A percentile compares a stretch with the other conserved stretches of the same genome.
Evolutionary conservation across 2,888 invertebrate species (phyloP).

Genomic region (Harpagoxenus sublaevis): DNA sequence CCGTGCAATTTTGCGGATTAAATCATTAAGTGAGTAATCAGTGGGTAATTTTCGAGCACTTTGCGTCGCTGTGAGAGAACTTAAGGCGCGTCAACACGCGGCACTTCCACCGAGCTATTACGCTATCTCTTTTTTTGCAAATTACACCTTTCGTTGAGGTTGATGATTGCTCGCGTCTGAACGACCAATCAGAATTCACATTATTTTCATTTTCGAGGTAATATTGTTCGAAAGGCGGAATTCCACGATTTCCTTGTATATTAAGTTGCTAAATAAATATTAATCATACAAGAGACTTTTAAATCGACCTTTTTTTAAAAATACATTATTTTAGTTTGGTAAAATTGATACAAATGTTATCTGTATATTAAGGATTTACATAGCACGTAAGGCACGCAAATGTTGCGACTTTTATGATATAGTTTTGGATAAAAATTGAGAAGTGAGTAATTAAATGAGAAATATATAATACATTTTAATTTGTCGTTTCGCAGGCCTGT

Average conservation of each 20-base stretch:
- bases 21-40: slow-evolving; percentile 54
- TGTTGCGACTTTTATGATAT: not conserved
- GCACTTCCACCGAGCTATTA: slow-evolving; percentile 42
- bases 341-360: not conserved
- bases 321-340: not conserved
- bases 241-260: not conserved
- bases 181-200: slow-evolving; percentile 32
- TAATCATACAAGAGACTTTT: not conserved
- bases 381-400: not conserved
- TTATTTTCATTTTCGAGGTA: slow-evolving; percentile 24
- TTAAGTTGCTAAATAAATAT: not conserved
- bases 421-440: not conserved
- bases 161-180: slow-evolving; percentile 48
- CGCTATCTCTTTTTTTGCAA: slow-evolving; percentile 39
- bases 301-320: not conserved
- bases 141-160: slow-evolving; percentile 49
- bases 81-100: slow-evolving; percentile 40
- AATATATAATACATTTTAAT: not conserved
- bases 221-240: not conserved
- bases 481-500: not conserved
- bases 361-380: not conserved
- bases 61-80: slow-evolving; percentile 42
- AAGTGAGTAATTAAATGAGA: not conserved
- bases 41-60: slow-evolving; percentile 44
- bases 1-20: slow-evolving; percentile 54